Conservation (phyloP, 2,888 invertebrate genomes). For the Dolichopus griseipennis region DNA sequence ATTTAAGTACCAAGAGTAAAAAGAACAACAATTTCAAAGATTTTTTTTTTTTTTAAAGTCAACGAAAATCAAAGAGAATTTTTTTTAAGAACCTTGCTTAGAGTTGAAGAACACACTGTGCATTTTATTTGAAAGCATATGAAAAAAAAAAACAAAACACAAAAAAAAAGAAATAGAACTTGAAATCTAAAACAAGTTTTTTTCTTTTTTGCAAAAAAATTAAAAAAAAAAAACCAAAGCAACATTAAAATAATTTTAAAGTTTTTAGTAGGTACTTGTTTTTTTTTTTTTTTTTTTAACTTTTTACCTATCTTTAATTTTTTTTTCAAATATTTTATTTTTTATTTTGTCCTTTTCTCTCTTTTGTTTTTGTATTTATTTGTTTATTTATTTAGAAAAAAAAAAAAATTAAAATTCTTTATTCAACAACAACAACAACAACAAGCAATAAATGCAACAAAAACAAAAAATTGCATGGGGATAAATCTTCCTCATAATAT, state of each 20-base stretch:
- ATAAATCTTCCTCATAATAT: constrained; percentile 1
- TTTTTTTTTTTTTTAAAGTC: neutral
- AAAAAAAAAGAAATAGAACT: neutral
- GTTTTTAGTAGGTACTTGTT: neutral
- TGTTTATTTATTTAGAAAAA: constrained; percentile 1
- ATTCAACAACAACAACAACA: neutral
- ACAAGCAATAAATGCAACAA: neutral
- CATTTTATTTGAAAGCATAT: neutral
- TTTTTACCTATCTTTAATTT: neutral
- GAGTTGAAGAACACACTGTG: neutral
- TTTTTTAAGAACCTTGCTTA: neutral
- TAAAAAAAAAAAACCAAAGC: neutral
- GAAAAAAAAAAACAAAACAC: too few species aligned
- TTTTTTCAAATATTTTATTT: too few species aligned
- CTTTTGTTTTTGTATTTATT: neutral
- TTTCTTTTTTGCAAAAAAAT: neutral
- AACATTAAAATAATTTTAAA: neutral
- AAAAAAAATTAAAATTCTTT: neutral
- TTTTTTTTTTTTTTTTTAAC: too few species aligned
- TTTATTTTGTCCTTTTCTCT: too few species aligned
- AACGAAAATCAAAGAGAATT: neutral
- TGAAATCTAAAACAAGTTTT: neutral
- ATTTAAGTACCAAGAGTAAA: too few species aligned
- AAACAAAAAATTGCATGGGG: neutral
- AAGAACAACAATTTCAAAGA: too few species aligned